Conservation (phyloP, 2,113 vertebrate genomes). For the Hemibagrus wyckioides region DNA sequence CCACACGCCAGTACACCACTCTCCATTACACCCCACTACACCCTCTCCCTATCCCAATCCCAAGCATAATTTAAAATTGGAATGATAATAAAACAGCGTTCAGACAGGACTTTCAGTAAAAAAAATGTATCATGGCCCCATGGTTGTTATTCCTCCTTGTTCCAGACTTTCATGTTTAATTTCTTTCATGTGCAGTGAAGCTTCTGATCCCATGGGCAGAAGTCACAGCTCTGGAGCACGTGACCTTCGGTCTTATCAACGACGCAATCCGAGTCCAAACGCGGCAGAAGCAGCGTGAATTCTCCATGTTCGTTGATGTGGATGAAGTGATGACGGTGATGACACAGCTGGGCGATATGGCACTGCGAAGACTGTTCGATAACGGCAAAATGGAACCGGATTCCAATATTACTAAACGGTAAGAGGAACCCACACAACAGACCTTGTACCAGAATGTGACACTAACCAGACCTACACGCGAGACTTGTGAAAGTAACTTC, state of each 20-base stretch:
- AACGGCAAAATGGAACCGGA: constrained; percentile 89
- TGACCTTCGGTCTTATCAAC: constrained; percentile 84
- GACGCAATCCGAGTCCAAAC: constrained; percentile 86
- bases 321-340: constrained; percentile 85
- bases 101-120: too few species aligned
- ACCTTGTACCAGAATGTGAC: background rate
- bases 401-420: constrained; percentile 91
- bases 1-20: too few species aligned
- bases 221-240: constrained; percentile 87
- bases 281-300: constrained; percentile 83
- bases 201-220: constrained; percentile 92
- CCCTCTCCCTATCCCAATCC: too few species aligned
- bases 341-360: constrained; percentile 91
- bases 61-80: too few species aligned
- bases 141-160: too few species aligned
- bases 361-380: constrained; percentile 88
- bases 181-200: constrained; percentile 77
- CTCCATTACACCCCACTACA: too few species aligned
- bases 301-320: constrained; percentile 93
- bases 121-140: background rate
- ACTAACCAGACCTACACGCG: background rate
- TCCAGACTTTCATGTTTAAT: background rate
- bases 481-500: background rate
- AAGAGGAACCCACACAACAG: constrained; percentile 18
- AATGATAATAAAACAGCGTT: too few species aligned